A percentile compares a stretch with the other conserved stretches of the same genome.
Conservation (phyloP, 2,113 vertebrate genomes). For the Carollia perspicillata region DNA sequence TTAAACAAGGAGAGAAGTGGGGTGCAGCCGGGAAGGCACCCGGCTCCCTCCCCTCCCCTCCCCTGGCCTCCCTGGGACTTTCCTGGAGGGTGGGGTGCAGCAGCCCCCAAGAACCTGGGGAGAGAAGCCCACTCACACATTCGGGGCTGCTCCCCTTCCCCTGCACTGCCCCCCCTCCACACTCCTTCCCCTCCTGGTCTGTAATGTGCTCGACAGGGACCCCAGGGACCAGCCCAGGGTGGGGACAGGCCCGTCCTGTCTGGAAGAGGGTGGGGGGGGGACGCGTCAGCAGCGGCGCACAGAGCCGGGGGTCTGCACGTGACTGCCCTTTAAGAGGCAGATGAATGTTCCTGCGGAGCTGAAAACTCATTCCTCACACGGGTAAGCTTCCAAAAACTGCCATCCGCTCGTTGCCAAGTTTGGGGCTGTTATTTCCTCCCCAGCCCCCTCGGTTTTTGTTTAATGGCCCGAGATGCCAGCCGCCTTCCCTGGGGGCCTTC, state of each 20-base stretch:
- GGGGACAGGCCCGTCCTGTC: rapidly evolving
- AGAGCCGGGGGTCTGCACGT: rapidly evolving
- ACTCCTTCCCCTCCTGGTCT: neutral
- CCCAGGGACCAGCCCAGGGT: neutral
- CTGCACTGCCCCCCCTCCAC: neutral
- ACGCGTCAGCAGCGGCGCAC: rapidly evolving
- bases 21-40: neutral
- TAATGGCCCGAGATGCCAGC: neutral
- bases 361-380: neutral
- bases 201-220: neutral
- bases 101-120: neutral
- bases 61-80: neutral
- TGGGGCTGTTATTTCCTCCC: neutral
- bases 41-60: neutral
- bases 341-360: neutral
- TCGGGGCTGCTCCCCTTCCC: neutral
- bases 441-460: neutral
- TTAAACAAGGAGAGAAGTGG: slow-evolving; percentile 53
- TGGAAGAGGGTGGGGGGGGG: rapidly evolving
- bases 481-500: neutral
- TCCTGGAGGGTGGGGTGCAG: neutral
- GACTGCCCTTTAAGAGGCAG: neutral
- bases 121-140: neutral
- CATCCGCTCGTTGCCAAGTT: neutral
- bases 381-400: slow-evolving; percentile 36